Conservation (phyloP, 2,113 vertebrate species). For the pig (Sus scrofa) region T2T-Sscrofa CM000813.6:65158501-65159000, state of each 20-base stretch:
- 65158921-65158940: not conserved
- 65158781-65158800: not conserved
- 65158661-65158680: too few relatives aligned
- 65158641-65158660: too few relatives aligned
- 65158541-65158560: too few relatives aligned
- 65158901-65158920: not conserved
- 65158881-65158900: not conserved
- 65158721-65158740: not conserved
- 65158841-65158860: not conserved
- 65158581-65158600: too few relatives aligned
- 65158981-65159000: not conserved
- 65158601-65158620: too few relatives aligned
- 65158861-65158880: not conserved
- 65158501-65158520: too few relatives aligned
- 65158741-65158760: not conserved
- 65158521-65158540: too few relatives aligned
- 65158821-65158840: not conserved
- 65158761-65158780: not conserved
- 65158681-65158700: not conserved
- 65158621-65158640: too few relatives aligned
- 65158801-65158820: not conserved
- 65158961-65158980: not conserved
- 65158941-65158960: not conserved
- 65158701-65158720: not conserved
- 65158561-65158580: too few relatives aligned